Base-by-base conservation (phyloP, 2,113 vertebrate species). In the Coregonus clupeaformis region DNA sequence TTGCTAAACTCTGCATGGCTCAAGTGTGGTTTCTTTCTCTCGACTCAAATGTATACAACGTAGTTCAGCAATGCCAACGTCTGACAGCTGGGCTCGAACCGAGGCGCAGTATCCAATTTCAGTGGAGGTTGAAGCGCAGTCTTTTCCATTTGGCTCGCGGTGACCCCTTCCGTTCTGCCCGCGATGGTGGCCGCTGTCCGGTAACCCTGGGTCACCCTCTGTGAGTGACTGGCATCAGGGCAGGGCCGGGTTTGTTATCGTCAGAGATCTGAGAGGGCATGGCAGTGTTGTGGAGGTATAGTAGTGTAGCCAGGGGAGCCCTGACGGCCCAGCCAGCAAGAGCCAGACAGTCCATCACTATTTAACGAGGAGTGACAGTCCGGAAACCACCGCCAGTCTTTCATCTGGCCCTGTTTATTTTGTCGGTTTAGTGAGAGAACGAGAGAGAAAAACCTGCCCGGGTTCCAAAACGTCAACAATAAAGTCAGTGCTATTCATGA, bases 341-440 rank as follows among this genome's bases (percentile, higher is more conserved):
- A 20, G 14, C 57, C 32, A 78, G 84, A 81, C 82, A 27, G 77
- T 47, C 67, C 83, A 75, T 85, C 78, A 71, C 57, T 25, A 5
- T n/a, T 79, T 88, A 85, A 91, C 78, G 27, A 85, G 86, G 73
- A 89, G 79, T 72, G 89, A 89, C 88, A 85, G 75, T 62, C 83
- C 22, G 77, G 85, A 92, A 92, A 88, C 70, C 80, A 82, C 77
- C 77, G 73, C 81, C 82, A 91, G 84, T 70, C 86, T 84, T 90
- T 90, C 80, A 88, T 86, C 84, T 87, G 79, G 60, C 49, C 68
- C 72, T 82, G 64, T 84, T 86, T 87, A 79, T 78, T 82, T 85
- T 83, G 66, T 63, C 13, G 65, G 71, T 74, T 77, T 75, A 2
- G 5, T 27, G 73, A 76, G 68, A 83, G 82, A 73, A 75, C 12